These are phyloP conservation scores for Macropus fuliginosus DNA, from an alignment of 2,797 vertebrate genomes.

Conservation along the genomic window DNA sequence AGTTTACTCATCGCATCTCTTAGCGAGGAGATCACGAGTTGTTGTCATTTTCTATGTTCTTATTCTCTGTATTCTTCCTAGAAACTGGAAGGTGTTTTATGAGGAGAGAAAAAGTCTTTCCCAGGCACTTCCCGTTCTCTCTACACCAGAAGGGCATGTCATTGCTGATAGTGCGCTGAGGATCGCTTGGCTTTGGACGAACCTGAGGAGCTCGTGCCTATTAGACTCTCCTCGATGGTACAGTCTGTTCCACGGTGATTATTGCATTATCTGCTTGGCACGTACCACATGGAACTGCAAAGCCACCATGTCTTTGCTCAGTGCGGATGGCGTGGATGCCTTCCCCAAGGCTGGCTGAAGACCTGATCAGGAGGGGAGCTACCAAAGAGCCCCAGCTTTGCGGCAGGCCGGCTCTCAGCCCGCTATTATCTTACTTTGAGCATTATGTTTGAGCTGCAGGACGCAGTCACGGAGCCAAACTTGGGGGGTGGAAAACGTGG, in stretches of 20 bases:
- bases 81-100: background rate
- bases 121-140: background rate
- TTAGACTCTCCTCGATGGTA: background rate
- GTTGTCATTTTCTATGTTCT: background rate
- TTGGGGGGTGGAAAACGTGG: conserved; percentile 39
- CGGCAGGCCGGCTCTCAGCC: background rate
- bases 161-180: background rate
- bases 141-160: background rate
- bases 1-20: background rate
- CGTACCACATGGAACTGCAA: background rate
- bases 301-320: background rate
- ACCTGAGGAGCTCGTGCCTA: background rate
- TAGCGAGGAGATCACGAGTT: background rate
- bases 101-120: background rate
- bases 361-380: background rate
- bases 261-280: background rate
- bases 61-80: background rate
- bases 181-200: background rate
- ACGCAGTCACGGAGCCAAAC: conserved; percentile 2
- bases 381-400: background rate
- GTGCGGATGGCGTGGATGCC: background rate
- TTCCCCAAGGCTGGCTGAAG: background rate
- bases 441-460: conserved; percentile 20
- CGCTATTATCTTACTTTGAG: conserved; percentile 13
- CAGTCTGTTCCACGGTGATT: background rate